These are phyloP conservation scores for Centropus bengalensis DNA, from an alignment of 2,113 vertebrate species.

Conservation along the genomic window DNA sequence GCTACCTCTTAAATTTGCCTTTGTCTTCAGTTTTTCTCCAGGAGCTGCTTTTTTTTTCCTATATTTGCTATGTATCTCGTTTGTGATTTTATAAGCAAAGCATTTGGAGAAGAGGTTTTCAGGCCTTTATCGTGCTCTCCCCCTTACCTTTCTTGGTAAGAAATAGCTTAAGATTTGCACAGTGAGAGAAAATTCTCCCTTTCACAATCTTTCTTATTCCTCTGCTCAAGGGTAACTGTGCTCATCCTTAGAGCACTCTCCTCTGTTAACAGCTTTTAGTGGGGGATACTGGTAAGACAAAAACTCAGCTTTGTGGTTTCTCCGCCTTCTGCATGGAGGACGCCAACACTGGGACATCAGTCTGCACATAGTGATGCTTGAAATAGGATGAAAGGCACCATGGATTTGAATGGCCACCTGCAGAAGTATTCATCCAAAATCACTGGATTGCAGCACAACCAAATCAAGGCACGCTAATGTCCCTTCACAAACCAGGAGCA, in stretches of 20 bases:
- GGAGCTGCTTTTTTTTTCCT: background rate
- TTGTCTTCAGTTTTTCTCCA: background rate
- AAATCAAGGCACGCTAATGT: background rate
- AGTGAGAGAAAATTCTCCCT: background rate
- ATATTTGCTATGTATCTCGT: background rate
- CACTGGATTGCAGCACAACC: background rate
- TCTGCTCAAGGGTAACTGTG: background rate
- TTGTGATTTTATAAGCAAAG: background rate
- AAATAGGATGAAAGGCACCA: fast-evolving
- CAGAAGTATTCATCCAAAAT: background rate
- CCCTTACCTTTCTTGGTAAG: background rate
- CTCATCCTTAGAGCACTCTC: background rate
- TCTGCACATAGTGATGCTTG: background rate
- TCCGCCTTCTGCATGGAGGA: background rate
- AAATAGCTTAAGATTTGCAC: background rate
- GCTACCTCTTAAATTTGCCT: background rate
- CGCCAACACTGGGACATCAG: background rate
- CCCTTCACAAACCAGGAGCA: fast-evolving
- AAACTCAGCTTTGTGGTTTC: background rate
- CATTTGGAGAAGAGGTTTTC: background rate
- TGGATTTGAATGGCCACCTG: background rate
- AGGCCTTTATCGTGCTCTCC: background rate
- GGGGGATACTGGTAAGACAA: fast-evolving
- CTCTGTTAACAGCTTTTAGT: background rate
- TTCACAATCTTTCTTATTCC: background rate